A percentile compares a stretch with the other conserved stretches of the same genome.
Evolutionary conservation across 2,888 invertebrate species (phyloP).

Genomic region (Eudasyphora cyanicolor): DNA sequence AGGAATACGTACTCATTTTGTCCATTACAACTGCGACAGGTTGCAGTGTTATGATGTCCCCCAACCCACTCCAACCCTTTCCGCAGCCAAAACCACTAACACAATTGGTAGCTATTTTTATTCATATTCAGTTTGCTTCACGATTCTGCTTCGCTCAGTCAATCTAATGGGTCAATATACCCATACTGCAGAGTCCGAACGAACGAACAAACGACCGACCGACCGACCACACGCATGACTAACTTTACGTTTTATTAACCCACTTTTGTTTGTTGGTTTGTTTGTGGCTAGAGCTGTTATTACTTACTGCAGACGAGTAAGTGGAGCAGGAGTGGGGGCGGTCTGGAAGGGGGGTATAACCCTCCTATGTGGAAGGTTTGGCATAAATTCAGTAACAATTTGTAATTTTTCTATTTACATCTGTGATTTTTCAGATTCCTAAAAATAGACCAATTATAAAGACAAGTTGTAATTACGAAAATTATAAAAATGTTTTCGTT

Average conservation of each 20-base stretch:
- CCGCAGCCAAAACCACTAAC: no score
- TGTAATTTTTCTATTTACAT: no score
- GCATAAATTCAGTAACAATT: no score
- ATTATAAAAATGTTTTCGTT: no score
- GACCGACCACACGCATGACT: conserved; percentile 45
- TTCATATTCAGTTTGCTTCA: neutral
- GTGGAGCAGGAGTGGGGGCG: neutral
- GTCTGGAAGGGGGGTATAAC: neutral
- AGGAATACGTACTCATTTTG: neutral
- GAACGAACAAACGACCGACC: no score
- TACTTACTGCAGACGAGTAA: no score
- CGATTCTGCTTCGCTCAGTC: neutral
- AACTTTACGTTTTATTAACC: conserved; percentile 47
- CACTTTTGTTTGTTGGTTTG: conserved; percentile 27
- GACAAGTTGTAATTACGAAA: no score
- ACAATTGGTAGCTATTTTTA: conserved; percentile 3
- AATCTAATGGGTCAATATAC: conserved; percentile 46
- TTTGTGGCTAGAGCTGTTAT: neutral
- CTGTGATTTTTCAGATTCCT: no score
- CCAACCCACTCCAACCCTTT: no score
- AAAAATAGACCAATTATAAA: no score
- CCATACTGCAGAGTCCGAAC: no score
- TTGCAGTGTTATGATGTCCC: neutral
- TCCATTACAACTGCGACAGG: neutral
- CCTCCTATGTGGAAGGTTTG: neutral